Percentiles rank a stretch among this genome's conserved stretches.
Conservation (phyloP, 2,113 vertebrate species). For the Hippocampus zosterae region DNA sequence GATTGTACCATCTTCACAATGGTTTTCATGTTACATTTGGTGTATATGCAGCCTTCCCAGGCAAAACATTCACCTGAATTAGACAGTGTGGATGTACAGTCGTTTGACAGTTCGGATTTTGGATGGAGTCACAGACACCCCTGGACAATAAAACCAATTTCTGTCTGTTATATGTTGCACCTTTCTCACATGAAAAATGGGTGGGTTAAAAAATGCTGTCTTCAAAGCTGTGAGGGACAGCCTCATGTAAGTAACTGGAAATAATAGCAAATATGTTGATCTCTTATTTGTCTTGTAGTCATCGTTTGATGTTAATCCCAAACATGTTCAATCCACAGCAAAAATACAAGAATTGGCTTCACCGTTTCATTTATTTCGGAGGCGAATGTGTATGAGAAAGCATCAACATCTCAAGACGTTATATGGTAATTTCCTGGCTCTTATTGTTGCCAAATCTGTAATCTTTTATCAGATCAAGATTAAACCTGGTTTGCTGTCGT, state of each 20-base stretch:
- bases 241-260: neutral
- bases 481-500: too few species aligned
- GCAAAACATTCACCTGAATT: neutral
- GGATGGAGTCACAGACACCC: neutral
- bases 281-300: neutral
- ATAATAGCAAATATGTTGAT: neutral
- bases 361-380: too few species aligned
- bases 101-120: neutral
- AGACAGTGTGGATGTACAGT: neutral
- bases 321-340: too few species aligned
- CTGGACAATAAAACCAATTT: neutral
- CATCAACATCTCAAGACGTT: too few species aligned
- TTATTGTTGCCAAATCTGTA: too few species aligned
- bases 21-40: neutral
- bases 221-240: neutral
- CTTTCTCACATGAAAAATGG: neutral
- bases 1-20: neutral
- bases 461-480: too few species aligned
- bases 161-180: neutral
- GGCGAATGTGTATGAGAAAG: too few species aligned
- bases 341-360: too few species aligned
- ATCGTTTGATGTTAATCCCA: neutral
- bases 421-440: too few species aligned
- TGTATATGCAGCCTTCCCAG: neutral
- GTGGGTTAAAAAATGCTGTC: neutral